A percentile compares a stretch with the other conserved stretches of the same genome.
phyloP scores from a whole-genome alignment of 1,140 invertebrate species.

The Leptinotarsa undecemlineata region DNA sequence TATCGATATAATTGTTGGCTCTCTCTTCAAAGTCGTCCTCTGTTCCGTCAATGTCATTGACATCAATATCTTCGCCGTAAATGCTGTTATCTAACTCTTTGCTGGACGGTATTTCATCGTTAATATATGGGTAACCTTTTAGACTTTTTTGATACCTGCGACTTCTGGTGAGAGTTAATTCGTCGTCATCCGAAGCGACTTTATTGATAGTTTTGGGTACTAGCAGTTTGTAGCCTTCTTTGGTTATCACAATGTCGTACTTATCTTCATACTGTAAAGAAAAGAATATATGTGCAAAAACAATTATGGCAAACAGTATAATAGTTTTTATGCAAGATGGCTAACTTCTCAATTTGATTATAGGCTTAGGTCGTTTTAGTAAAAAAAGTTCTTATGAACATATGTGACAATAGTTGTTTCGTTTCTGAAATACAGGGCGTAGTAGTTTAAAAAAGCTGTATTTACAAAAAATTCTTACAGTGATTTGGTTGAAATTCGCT shows the following conservation, averaged over 20 bases:
- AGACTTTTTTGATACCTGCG: not conserved
- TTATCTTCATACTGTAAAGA: not conserved
- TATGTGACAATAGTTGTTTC: too few relatives aligned
- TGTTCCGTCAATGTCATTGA: not conserved
- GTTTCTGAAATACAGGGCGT: too few relatives aligned
- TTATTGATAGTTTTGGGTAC: not conserved
- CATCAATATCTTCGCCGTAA: not conserved
- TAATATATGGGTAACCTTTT: not conserved
- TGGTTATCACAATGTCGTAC: not conserved
- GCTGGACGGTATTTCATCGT: not conserved
- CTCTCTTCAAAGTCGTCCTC: not conserved
- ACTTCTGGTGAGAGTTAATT: not conserved
- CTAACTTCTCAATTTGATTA: too few relatives aligned
- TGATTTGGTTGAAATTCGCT: too few relatives aligned
- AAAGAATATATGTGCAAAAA: not conserved
- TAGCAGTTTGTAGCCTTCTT: not conserved
- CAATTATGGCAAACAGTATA: too few relatives aligned
- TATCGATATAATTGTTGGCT: not conserved
- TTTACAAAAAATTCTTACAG: too few relatives aligned
- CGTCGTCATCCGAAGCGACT: not conserved
- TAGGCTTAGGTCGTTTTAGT: too few relatives aligned
- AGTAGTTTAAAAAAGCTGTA: too few relatives aligned
- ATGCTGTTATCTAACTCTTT: not conserved
- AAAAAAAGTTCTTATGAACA: too few relatives aligned
- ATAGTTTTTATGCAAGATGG: too few relatives aligned